phyloP scores from a whole-genome alignment of 2,113 vertebrate genomes.

The Odocoileus virginianus region DNA sequence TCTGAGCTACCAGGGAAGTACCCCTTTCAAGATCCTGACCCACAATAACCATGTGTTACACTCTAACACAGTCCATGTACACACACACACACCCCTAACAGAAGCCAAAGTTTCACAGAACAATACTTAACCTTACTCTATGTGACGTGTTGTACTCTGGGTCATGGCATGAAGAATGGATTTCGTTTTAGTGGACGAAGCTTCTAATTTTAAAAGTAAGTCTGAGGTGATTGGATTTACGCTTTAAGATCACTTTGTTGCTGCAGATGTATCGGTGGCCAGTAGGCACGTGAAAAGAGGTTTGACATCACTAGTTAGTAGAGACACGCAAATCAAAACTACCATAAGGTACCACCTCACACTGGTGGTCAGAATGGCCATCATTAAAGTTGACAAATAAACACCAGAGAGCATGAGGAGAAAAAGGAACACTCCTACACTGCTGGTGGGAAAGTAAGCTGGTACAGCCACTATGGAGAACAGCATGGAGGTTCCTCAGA shows the following conservation, averaged over 20 bases:
- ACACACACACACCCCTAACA: background rate
- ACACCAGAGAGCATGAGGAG: background rate
- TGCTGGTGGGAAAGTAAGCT: background rate
- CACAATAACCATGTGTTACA: background rate
- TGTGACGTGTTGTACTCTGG: background rate
- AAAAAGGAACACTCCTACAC: background rate
- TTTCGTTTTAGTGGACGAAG: background rate
- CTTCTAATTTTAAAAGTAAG: background rate
- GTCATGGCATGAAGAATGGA: background rate
- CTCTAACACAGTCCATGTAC: background rate
- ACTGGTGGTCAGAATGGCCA: background rate
- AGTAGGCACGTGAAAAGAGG: background rate
- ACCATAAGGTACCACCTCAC: background rate
- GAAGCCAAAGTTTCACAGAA: background rate
- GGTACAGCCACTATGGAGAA: background rate
- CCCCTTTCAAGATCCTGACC: background rate
- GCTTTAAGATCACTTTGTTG: background rate
- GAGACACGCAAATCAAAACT: background rate
- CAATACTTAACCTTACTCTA: background rate
- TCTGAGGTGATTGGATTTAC: background rate
- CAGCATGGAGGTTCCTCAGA: background rate
- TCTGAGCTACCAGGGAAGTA: background rate
- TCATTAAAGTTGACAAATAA: background rate
- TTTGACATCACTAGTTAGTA: background rate
- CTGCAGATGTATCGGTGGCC: background rate